Evolutionary conservation across 2,797 vertebrate genomes (phyloP), one percentile per base, ranked within the genome.

Genomic region (Platyrinchus mystaceus): DNA sequence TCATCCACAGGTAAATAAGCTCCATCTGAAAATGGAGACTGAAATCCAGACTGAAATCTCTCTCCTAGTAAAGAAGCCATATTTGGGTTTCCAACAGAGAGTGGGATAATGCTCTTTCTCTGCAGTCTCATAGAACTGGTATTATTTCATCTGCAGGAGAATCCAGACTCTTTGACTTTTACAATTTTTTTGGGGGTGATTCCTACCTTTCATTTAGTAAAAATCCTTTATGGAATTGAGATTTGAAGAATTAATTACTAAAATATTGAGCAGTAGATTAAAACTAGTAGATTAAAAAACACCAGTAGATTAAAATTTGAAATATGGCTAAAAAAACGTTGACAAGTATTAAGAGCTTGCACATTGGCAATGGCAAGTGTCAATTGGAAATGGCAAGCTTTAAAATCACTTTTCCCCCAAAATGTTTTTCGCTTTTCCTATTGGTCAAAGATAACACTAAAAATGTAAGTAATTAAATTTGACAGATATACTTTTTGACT

Each of bases 151-250:
- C 21, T 70, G 10, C 21, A 52, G 27, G 50, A 76, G 8, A 75
- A 44, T 63, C 19, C 27, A 79, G 22, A 5, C 14, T 50, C 5
- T 68, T 76, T 13, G 56, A 34, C 24, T 68, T 80, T 83, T 47
- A 58, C 8, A 64, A n/a, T 28, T 46, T 12, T 7, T 16, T 41
- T 24, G 2, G 0, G 1, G 0, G 3, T 58, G 21, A 79, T 71
- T 79, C 36, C 26, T 85, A 26, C 12, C 7, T 68, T 67, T 6
- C 27, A 13, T 67, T 78, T 53, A n/a, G 23, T 39, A 58, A 74
- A 64, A 70, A 15, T 56, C 2, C 11, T 52, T 69, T n/a, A 41
- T 5, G 26, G 23, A 81, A 64, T 36, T 6, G 13, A 59, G 6
- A 52, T 43, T 41, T 71, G 41, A 85, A 76, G 37, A 68, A 34